Base-by-base conservation (phyloP, 2,113 vertebrate genomes). In the Phasianus colchicus region DNA sequence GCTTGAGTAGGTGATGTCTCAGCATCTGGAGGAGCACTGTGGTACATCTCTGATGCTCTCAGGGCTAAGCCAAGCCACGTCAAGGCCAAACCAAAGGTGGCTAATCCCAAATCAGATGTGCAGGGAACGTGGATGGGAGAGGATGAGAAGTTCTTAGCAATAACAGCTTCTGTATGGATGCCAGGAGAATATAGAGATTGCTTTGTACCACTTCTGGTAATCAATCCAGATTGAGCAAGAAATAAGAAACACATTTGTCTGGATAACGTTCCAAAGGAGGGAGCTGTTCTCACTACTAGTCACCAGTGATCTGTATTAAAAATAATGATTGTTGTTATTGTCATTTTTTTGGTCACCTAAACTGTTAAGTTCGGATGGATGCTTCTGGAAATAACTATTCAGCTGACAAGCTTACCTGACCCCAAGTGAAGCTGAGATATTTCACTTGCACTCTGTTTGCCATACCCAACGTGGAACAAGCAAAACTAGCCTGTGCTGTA, bases 1-100 rank as follows among this genome's bases (percentile, higher is more conserved):
- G 32, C 27, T 14, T 55, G 55, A 3, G 32, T 57, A 2, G 4
- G 0, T 2, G 40, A 32, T 0, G 0, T 24, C 6, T 77, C 25
- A 11, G 2, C 10, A 3, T 2, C 20, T 6, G 42, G 24, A 70
- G 88, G 38, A 83, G 14, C 11, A n/a, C 10, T 7, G 5, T 7
- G 50, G 21, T n/a, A 55, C 19, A 54, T 38, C 9, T 48, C 18
- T 36, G 30, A 32, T 36, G 54, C 27, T 30, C 40, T 20, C 45
- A 24, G 42, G 38, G 10, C 48, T 40, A 55, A 50, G 27, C 29
- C 0, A 30, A 30, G 6, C 52, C 52, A 30, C 18, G 9, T 27
- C 47, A 66, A 29, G 4, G 45, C 7, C 61, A 9, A 3, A 19
- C 25, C 50, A 29, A 18, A 67, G 16, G 45, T 58, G 7, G 4